Evolutionary conservation across 2,797 vertebrate genomes (phyloP).

Genomic region (Eidolon dupreanum): DNA sequence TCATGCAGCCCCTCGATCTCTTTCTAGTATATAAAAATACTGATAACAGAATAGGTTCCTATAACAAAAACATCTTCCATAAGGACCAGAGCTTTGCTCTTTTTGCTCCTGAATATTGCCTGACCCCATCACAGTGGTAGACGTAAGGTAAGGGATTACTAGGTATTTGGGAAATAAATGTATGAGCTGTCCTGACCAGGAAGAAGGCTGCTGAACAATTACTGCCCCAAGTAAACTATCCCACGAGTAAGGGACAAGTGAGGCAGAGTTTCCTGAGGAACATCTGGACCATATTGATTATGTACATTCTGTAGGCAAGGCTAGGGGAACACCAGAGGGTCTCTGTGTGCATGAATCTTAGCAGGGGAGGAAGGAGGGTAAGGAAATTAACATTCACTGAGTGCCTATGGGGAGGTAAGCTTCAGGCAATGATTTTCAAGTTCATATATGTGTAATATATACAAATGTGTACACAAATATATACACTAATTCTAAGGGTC

Average conservation of each 20-base stretch:
- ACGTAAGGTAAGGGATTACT: too few relatives aligned
- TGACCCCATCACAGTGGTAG: background rate
- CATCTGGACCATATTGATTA: fast-evolving
- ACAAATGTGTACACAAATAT: background rate
- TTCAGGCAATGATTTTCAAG: background rate
- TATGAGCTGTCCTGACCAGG: background rate
- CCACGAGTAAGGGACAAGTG: background rate
- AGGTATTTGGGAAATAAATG: background rate
- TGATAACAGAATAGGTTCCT: background rate
- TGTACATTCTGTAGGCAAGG: fast-evolving
- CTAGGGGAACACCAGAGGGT: background rate
- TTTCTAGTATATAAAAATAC: background rate
- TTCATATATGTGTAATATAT: background rate
- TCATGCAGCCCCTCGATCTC: background rate
- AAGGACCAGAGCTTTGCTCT: background rate
- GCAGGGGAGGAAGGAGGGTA: background rate
- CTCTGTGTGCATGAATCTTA: background rate
- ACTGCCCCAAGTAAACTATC: background rate
- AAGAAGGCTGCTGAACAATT: background rate
- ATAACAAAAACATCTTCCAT: background rate
- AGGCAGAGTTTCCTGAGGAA: background rate
- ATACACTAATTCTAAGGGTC: background rate
- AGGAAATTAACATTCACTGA: background rate
- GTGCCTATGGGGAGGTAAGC: background rate
- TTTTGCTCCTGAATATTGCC: background rate